These are phyloP conservation scores for Passer domesticus DNA, from an alignment of 2,113 vertebrate genomes.

Conservation along the genomic window DNA sequence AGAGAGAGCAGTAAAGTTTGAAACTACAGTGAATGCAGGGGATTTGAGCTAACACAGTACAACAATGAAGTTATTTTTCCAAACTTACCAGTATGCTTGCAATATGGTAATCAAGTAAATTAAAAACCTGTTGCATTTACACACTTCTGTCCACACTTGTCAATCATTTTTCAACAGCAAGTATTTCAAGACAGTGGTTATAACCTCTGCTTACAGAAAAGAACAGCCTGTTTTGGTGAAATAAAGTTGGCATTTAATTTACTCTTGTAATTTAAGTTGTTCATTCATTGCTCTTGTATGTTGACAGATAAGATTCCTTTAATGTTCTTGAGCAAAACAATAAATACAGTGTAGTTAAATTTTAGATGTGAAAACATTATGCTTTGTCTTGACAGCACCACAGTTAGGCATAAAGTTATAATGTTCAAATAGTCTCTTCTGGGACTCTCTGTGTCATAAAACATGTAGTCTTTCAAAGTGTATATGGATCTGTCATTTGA, in stretches of 20 bases:
- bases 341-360: slow-evolving; percentile 27
- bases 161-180: not conserved
- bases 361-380: slow-evolving; percentile 8
- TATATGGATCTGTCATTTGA: not conserved
- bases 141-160: not conserved
- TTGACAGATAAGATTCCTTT: slow-evolving; percentile 26
- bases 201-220: not conserved
- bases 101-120: slow-evolving; percentile 6
- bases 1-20: not conserved
- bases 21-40: not conserved
- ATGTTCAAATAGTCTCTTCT: slow-evolving; percentile 22
- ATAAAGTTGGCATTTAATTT: slow-evolving; percentile 36
- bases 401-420: slow-evolving; percentile 36
- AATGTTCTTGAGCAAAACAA: slow-evolving; percentile 38
- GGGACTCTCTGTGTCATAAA: not conserved
- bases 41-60: not conserved
- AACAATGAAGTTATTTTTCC: not conserved
- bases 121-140: slow-evolving; percentile 2
- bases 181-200: not conserved
- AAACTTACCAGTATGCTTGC: not conserved
- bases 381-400: slow-evolving; percentile 16
- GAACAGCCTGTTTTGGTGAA: not conserved
- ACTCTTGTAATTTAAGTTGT: not conserved
- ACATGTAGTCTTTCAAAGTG: not conserved
- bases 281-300: not conserved